Conservation (phyloP, 2,888 invertebrate genomes). For the Drosophila dives region DNA sequence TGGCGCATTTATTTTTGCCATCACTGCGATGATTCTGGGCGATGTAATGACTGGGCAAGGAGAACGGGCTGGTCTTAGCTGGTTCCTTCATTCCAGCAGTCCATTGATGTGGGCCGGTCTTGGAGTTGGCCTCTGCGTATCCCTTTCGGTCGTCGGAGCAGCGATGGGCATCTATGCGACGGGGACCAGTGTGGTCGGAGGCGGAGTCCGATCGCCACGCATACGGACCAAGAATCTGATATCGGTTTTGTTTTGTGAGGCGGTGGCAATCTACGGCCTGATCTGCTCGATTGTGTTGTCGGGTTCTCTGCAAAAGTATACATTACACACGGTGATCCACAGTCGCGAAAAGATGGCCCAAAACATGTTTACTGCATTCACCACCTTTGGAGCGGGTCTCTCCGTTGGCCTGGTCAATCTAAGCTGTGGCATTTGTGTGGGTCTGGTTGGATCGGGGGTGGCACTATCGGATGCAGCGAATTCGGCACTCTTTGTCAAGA, state of each 20-base stretch:
- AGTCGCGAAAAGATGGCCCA: slow-evolving; percentile 85
- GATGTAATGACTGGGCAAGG: slow-evolving; percentile 93
- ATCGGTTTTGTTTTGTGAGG: slow-evolving; percentile 99
- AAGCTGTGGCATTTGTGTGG: slow-evolving; percentile 95
- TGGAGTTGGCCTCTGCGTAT: slow-evolving; percentile 97
- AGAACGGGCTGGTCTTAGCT: slow-evolving; percentile 93
- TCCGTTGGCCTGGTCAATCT: slow-evolving; percentile 98
- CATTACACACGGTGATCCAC: slow-evolving; percentile 55
- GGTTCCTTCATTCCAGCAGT: slow-evolving; percentile 94
- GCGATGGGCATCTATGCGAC: slow-evolving; percentile 98
- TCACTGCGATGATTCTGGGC: slow-evolving; percentile 77
- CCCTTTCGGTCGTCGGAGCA: slow-evolving; percentile 98
- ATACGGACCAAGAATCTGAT: slow-evolving; percentile 99
- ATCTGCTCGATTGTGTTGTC: slow-evolving; percentile 99
- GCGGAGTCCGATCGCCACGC: slow-evolving; percentile 98
- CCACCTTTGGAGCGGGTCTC: slow-evolving; percentile 97
- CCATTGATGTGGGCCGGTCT: slow-evolving; percentile 98
- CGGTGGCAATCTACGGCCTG: slow-evolving; percentile 99
- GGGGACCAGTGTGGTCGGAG: slow-evolving; percentile 97
- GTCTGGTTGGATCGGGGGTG: slow-evolving; percentile 99
- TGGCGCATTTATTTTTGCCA: slow-evolving; percentile 86
- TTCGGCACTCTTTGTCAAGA: slow-evolving; percentile 97
- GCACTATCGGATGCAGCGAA: slow-evolving; percentile 99
- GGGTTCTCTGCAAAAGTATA: slow-evolving; percentile 88
- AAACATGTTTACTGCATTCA: slow-evolving; percentile 94